Evolutionary conservation across 2,797 vertebrate species (phyloP).

Genomic region (Mergus octosetaceus): DNA sequence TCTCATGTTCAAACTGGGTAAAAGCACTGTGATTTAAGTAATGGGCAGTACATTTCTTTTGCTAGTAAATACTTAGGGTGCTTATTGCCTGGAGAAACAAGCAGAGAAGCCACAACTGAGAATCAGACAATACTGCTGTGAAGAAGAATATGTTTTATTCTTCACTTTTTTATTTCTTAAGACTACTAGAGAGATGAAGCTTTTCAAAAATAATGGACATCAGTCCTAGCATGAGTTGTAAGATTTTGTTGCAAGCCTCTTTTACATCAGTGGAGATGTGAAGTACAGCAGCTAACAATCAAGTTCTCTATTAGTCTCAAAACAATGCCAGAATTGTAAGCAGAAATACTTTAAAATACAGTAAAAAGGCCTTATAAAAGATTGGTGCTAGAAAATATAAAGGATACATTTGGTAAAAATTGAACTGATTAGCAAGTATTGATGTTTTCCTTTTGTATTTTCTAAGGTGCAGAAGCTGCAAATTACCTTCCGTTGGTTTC

Average conservation of each 20-base stretch:
- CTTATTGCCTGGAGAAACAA: slow-evolving; percentile 30
- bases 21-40: slow-evolving; percentile 62
- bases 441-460: background rate
- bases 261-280: background rate
- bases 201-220: background rate
- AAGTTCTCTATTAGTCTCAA: background rate
- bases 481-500: background rate
- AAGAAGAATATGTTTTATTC: slow-evolving; percentile 19
- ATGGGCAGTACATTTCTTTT: slow-evolving; percentile 17
- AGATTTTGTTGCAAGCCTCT: background rate
- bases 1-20: slow-evolving; percentile 45
- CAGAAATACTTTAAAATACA: background rate
- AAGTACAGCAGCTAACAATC: background rate
- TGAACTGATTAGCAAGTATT: background rate
- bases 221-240: background rate
- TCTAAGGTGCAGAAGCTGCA: background rate
- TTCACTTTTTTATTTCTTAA: background rate
- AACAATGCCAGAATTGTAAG: background rate
- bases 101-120: background rate
- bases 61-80: slow-evolving; percentile 21
- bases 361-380: background rate
- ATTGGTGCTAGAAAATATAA: background rate
- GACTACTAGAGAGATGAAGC: background rate
- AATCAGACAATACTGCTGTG: slow-evolving; percentile 30
- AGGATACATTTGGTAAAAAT: background rate